Base-by-base conservation (phyloP, 2,888 invertebrate species). In the Strigamia transsilvanica region DNA sequence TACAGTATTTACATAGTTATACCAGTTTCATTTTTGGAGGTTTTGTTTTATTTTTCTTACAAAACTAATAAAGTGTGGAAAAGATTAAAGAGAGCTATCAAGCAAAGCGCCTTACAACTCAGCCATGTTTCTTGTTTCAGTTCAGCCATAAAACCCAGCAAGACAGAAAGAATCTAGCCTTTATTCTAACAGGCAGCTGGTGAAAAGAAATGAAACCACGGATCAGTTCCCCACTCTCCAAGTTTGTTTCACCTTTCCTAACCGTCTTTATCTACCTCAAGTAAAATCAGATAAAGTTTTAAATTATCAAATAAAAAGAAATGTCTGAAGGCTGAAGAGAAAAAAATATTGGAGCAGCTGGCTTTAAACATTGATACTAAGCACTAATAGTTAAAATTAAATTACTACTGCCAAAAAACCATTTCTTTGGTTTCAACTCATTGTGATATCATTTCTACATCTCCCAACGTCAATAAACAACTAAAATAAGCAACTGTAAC, bases 131-230 rank as follows among this genome's bases (percentile, higher is more conserved):
- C 46, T 46, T 13, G n/a, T 46, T 46, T 46, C 46, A 12, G n/a
- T 46, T 46, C 46, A 12, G n/a, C 46, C 46, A 46, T 46, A 46
- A 46, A 46, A 46, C n/a, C 15, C 46, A 46, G 46, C 38, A 38
- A 38, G 46, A n/a, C 5, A n/a, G 46, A 46, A n/a, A 46, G n/a
- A 46, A 46, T 46, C n/a, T 15, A 46, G n/a, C 46, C 46, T 46
- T 46, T n/a, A 13, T 1, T 46, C 46, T n/a, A n/a, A 46, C 38
- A 10, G 15, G n/a, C 46, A 46, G 46, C 46, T 46, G 38, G 46
- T 46, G 46, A 46, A 46, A 12, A 46, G 46, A 46, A 46, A 46
- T 46, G 46, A 46, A 46, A 46, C 46, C 46, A 46, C 46, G n/a
- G 46, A 46, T 46, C n/a, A 46, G 46, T 46, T 46, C 46, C n/a